Percentiles rank a stretch among this genome's conserved stretches.
These are phyloP conservation scores for Drosophila quasianomalipes DNA, from an alignment of 2,888 invertebrate species.

Conservation along the genomic window DNA sequence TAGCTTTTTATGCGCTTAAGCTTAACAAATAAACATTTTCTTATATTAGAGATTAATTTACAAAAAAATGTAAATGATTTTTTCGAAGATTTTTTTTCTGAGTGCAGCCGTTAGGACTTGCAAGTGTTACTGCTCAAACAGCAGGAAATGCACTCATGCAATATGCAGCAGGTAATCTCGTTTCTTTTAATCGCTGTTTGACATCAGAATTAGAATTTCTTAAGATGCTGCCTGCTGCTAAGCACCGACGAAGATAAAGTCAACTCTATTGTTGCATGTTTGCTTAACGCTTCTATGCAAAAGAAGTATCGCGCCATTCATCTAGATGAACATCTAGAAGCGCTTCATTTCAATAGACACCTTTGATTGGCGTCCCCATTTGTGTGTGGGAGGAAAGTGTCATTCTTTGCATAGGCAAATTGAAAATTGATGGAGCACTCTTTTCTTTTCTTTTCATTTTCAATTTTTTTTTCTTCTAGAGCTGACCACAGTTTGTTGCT, in stretches of 20 bases:
- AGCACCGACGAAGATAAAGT: constrained; percentile 27
- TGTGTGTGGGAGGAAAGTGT: background rate
- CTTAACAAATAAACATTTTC: background rate
- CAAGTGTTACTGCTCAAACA: constrained; percentile 70
- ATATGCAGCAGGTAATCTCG: constrained; percentile 85
- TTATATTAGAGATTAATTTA: background rate
- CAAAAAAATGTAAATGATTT: background rate
- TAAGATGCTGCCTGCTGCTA: constrained; percentile 60
- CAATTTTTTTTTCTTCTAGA: background rate
- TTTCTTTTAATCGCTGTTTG: constrained; percentile 85
- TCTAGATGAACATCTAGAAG: constrained; percentile 39
- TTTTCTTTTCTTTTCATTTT: background rate
- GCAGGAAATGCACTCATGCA: constrained; percentile 83
- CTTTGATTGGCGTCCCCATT: constrained; percentile 27
- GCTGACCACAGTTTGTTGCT: constrained; percentile 39
- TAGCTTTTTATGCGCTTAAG: background rate
- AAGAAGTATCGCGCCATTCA: constrained; percentile 22
- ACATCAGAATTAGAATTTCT: constrained; percentile 84
- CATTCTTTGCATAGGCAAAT: constrained; percentile 64
- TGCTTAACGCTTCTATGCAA: constrained; percentile 47
- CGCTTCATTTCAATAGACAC: constrained; percentile 33
- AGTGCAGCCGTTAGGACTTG: constrained; percentile 14
- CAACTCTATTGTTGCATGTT: constrained; percentile 51
- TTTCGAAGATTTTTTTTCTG: background rate
- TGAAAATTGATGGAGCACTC: constrained; percentile 55